Evolutionary conservation across 2,113 vertebrate genomes (phyloP).

Genomic region (Oreochromis spilurus): DNA sequence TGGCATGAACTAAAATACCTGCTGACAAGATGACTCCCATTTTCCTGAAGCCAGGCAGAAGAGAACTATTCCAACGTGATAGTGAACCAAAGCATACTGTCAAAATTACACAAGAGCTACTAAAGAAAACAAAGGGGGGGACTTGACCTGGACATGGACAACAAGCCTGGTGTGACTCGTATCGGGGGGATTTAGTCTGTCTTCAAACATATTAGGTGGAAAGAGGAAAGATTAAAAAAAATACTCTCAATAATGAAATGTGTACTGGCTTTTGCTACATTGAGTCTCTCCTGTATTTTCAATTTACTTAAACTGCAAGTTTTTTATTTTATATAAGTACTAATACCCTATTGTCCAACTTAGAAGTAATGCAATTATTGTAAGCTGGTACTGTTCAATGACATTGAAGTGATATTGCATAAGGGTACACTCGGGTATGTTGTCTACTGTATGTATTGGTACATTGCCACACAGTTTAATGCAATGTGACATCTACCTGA

Average conservation of each 20-base stretch:
- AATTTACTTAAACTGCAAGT: not conserved
- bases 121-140: not conserved
- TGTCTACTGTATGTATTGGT: not conserved
- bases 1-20: not conserved
- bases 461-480: not conserved
- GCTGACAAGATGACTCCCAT: not conserved
- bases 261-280: not conserved
- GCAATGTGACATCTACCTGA: not conserved
- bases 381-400: not conserved
- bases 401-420: not conserved
- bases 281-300: fast-evolving
- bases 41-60: not conserved
- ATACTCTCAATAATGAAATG: not conserved
- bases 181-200: not conserved
- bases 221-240: not conserved
- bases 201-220: not conserved
- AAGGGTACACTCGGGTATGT: not conserved
- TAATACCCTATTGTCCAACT: not conserved
- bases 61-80: not conserved
- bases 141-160: not conserved
- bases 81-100: not conserved
- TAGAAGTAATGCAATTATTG: not conserved
- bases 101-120: not conserved
- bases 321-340: not conserved
- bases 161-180: not conserved